A percentile compares a stretch with the other conserved stretches of the same genome.
Conservation (phyloP, 2,888 invertebrate genomes). For the Altica lythri region DNA sequence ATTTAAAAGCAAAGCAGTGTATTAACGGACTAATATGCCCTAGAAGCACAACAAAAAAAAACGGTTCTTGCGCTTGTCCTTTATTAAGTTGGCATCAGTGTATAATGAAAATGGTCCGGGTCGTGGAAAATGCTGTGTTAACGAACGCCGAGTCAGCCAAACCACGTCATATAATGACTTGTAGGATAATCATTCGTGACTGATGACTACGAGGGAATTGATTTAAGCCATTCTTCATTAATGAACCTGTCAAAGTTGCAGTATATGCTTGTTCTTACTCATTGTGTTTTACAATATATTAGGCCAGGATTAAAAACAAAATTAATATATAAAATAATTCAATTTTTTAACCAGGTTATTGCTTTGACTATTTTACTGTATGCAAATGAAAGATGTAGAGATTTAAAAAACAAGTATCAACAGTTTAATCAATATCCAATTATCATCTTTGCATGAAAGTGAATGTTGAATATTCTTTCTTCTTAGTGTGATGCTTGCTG, state of each 20-base stretch:
- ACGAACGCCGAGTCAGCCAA: conserved; percentile 52
- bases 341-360: no score
- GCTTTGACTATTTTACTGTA: no score
- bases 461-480: no score
- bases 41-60: conserved; percentile 18
- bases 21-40: conserved; percentile 27
- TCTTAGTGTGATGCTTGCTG: no score
- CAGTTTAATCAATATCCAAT: no score
- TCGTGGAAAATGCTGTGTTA: conserved; percentile 35
- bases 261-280: neutral
- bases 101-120: conserved; percentile 29
- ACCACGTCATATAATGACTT: conserved; percentile 45
- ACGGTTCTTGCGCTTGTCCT: conserved; percentile 20
- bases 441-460: no score
- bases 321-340: no score
- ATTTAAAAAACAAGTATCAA: no score
- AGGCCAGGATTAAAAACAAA: no score
- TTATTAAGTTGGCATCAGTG: conserved; percentile 29
- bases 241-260: conserved; percentile 40
- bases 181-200: conserved; percentile 53
- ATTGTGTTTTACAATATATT: neutral
- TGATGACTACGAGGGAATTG: conserved; percentile 52
- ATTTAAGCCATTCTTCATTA: conserved; percentile 51
- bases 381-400: no score
- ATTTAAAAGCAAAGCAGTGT: conserved; percentile 22